Evolutionary conservation across 2,113 vertebrate genomes (phyloP), one percentile per base, ranked within the genome.

Genomic region (Hemibagrus wyckioides): DNA sequence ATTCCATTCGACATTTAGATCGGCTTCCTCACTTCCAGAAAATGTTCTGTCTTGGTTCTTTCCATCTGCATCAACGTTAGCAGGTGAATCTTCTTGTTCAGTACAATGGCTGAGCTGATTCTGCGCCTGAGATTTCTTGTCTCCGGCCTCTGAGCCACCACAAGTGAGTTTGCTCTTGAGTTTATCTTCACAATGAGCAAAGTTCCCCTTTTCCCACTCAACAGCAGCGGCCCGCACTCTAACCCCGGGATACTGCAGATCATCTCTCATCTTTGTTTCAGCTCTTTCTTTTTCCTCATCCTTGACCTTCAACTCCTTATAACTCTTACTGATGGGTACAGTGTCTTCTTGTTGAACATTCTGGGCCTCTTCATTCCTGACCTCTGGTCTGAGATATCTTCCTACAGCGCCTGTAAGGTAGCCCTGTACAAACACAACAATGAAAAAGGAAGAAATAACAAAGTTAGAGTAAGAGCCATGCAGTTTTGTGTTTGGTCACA

Each of bases 381-480:
- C 82, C 63, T 91, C 92, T 82, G 94, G 63, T n/a, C 92, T 91
- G 54, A 96, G 25, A 65, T 94, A 91, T 92, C 93, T 93, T 82
- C 25, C 91, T 63, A 96, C 93, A 30, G 93, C 90, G 81, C 65
- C 94, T 5, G 89, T 87, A 75, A 96, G 84, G 71, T 92, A 95
- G 84, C 73, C 80, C 95, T 96, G 83, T 69, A 33, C 1, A 61
- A 33, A 30, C 48, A 90, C 82, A 88, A 86, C 28, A 85, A 2
- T 44, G 19, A 61, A 17, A 80, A 61, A 81, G 9, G 76, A 21
- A n/a, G 4, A 23, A 57, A 80, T 17, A 80, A 25, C 52, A 57
- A 23, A 77, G 76, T 71, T 23, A 73, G 13, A 59, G 19, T 48
- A 56, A 80, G 13, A 56, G 28, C 5, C 25, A 50, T 75, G 65